Conservation (phyloP, 2,113 vertebrate species). For the Muscicapa adusta region DNA sequence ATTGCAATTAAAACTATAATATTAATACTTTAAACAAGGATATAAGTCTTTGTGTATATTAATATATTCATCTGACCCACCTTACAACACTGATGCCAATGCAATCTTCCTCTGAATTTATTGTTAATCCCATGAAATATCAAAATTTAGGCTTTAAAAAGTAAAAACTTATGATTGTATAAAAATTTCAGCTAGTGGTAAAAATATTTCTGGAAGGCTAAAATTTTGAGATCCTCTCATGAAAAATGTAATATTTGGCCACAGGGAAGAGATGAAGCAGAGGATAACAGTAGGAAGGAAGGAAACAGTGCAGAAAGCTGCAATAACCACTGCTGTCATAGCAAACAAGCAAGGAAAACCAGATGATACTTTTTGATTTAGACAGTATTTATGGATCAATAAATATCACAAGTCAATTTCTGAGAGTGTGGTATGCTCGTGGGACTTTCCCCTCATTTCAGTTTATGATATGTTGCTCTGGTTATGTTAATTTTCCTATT, state of each 20-base stretch:
- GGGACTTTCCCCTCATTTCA: neutral
- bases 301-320: neutral
- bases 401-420: neutral
- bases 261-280: neutral
- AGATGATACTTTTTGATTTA: neutral
- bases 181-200: neutral
- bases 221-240: neutral
- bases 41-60: neutral
- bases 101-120: neutral
- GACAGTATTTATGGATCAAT: neutral
- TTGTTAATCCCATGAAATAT: neutral
- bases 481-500: neutral
- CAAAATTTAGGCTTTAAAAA: neutral
- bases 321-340: neutral
- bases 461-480: neutral
- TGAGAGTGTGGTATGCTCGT: neutral
- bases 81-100: neutral
- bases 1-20: neutral
- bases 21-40: neutral
- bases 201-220: neutral
- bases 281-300: neutral
- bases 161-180: neutral
- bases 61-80: neutral
- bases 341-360: neutral
- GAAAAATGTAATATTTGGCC: neutral